phyloP scores from a whole-genome alignment of 2,113 vertebrate genomes.

The Boulengeromyrus knoepffleri region DNA sequence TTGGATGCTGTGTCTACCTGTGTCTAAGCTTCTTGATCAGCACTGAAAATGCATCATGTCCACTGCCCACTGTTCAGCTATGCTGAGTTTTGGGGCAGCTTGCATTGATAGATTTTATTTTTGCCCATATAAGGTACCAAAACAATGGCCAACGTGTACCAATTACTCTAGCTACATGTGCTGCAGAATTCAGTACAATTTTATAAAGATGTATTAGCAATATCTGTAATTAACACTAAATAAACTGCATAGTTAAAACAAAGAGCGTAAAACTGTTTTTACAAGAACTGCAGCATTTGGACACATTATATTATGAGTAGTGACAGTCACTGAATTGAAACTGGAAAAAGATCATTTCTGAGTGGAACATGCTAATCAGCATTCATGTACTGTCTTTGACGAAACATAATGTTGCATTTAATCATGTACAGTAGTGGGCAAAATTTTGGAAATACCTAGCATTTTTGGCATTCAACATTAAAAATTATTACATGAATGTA shows the following conservation, averaged over 20 bases:
- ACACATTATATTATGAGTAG: not conserved
- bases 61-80: not conserved
- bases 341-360: not conserved
- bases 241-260: not conserved
- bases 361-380: not conserved
- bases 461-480: not conserved
- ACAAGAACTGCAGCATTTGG: not conserved
- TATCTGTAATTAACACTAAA: not conserved
- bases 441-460: not conserved
- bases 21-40: not conserved
- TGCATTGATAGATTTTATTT: not conserved
- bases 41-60: not conserved
- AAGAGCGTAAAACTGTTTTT: not conserved
- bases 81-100: not conserved
- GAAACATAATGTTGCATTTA: not conserved
- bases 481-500: not conserved
- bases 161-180: not conserved
- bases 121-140: not conserved
- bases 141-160: not conserved
- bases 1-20: not conserved
- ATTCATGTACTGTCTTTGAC: not conserved
- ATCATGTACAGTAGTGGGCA: not conserved
- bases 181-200: not conserved
- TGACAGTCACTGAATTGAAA: not conserved
- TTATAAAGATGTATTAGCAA: not conserved